Percentiles rank a stretch among this genome's conserved stretches.
Evolutionary conservation across 1,140 invertebrate genomes (phyloP).

Genomic region (Prorops nasuta): DNA sequence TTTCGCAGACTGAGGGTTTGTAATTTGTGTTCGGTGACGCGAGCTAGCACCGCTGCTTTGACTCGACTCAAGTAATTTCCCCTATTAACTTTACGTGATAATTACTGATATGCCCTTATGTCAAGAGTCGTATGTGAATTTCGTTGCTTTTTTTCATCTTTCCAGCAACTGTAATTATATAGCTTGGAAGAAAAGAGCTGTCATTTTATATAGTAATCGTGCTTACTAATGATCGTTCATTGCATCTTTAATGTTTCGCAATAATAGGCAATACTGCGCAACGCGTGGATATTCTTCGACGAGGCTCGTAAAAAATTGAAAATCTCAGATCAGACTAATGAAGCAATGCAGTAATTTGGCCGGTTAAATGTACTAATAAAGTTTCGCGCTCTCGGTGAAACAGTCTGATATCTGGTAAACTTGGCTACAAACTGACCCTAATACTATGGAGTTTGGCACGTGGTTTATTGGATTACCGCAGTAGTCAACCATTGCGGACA

Average conservation of each 20-base stretch:
- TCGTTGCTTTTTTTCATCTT: too few relatives aligned
- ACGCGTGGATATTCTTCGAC: background rate
- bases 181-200: too few relatives aligned
- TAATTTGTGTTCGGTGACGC: constrained; percentile 42
- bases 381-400: background rate
- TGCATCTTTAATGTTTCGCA: too few relatives aligned
- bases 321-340: too few relatives aligned
- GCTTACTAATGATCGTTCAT: too few relatives aligned
- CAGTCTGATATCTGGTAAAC: background rate
- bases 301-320: background rate
- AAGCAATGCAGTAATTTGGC: too few relatives aligned
- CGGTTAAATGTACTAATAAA: background rate
- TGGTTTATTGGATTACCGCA: constrained; percentile 1
- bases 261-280: too few relatives aligned
- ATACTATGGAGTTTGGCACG: background rate
- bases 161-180: too few relatives aligned
- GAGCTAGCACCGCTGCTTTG: constrained; percentile 27
- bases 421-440: background rate
- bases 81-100: constrained; percentile 34
- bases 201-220: too few relatives aligned
- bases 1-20: constrained; percentile 26
- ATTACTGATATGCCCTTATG: constrained; percentile 31
- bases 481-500: background rate
- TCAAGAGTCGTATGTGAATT: constrained; percentile 23
- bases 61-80: constrained; percentile 31